Conservation (phyloP, 2,888 invertebrate species). For the Branchellion lobata region DNA sequence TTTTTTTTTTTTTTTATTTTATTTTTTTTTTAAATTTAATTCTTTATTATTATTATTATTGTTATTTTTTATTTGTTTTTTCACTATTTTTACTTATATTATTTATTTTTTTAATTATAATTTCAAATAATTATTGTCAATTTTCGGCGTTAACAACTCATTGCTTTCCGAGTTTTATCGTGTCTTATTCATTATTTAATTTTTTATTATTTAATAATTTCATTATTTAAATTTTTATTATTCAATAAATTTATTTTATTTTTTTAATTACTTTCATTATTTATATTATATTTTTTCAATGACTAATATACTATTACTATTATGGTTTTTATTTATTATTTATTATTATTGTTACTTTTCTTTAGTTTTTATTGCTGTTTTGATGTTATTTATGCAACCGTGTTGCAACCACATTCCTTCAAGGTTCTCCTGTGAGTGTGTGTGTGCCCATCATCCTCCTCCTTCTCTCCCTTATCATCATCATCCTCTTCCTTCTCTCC, state of each 20-base stretch:
- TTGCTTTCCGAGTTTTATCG: neutral
- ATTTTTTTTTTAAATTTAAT: no score
- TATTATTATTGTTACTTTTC: neutral
- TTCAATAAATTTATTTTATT: neutral
- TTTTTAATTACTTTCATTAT: neutral
- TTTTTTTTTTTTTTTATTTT: no score
- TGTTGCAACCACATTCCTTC: neutral
- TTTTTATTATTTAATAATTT: neutral
- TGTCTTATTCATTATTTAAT: neutral
- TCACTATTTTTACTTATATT: no score
- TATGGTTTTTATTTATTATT: neutral
- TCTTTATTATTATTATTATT: no score
- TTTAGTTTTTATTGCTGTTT: neutral
- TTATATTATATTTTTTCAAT: neutral
- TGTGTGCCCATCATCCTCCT: no score
- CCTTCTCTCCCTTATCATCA: no score
- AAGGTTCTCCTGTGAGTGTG: no score
- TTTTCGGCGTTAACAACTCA: neutral
- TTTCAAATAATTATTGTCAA: neutral
- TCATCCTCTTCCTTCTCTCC: neutral
- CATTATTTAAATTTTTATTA: neutral
- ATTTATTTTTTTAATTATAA: no score
- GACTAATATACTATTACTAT: neutral
- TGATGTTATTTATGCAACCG: neutral
- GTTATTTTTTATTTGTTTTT: no score